These are phyloP conservation scores for Byasa hedistus DNA, from an alignment of 2,888 invertebrate genomes.

Conservation along the genomic window DNA sequence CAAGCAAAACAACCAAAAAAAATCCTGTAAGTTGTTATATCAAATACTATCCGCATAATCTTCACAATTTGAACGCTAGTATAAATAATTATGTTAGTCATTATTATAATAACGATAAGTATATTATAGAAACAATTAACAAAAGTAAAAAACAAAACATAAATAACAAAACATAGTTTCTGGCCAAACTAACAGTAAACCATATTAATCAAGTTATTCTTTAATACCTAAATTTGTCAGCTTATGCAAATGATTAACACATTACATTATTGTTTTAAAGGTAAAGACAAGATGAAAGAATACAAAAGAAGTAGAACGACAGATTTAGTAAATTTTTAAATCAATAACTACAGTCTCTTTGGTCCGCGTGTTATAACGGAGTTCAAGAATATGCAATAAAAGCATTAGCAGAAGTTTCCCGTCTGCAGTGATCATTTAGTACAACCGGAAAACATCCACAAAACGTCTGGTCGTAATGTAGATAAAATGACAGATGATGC, in stretches of 20 bases:
- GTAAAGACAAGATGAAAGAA: too few species aligned
- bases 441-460: conserved; percentile 18
- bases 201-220: neutral
- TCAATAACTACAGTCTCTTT: neutral
- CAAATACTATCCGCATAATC: too few species aligned
- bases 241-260: neutral
- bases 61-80: too few species aligned
- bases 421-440: neutral
- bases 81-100: too few species aligned
- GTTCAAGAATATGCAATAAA: neutral
- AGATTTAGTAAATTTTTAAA: neutral
- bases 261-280: neutral
- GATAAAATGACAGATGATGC: conserved; percentile 26
- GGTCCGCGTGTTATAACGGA: neutral
- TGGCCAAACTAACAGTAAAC: too few species aligned
- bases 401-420: neutral
- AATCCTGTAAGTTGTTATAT: too few species aligned
- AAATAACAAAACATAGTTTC: too few species aligned
- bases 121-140: too few species aligned
- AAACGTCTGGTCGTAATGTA: conserved; percentile 20
- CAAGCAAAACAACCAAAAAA: too few species aligned
- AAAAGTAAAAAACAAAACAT: too few species aligned
- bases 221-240: neutral
- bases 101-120: too few species aligned
- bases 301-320: neutral